Percentiles rank a stretch among this genome's conserved stretches.
phyloP scores from a whole-genome alignment of 2,888 invertebrate species.

The Netelia inedita region DNA sequence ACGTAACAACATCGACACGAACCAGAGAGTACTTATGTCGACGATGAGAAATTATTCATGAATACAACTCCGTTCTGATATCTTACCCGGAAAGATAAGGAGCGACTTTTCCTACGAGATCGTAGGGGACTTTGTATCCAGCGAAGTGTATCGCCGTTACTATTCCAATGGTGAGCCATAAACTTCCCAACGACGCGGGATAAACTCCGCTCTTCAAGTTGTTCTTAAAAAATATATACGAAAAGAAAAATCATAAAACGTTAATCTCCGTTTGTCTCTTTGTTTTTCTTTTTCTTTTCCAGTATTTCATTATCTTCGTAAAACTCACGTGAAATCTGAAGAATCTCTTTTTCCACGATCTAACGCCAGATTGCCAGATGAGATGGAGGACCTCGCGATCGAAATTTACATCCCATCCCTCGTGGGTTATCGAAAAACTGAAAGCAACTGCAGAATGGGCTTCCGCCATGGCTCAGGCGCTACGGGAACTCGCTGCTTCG shows the following conservation, averaged over 20 bases:
- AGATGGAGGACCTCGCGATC: constrained; percentile 98
- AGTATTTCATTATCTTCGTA: background rate
- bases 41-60: background rate
- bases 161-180: constrained; percentile 93
- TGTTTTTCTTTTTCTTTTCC: background rate
- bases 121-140: constrained; percentile 93
- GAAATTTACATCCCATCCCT: constrained; percentile 99
- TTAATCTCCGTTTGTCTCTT: background rate
- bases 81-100: constrained; percentile 91
- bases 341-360: constrained; percentile 98
- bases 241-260: background rate
- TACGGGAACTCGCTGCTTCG: constrained; percentile 46
- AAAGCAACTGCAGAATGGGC: constrained; percentile 99
- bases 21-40: background rate
- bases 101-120: constrained; percentile 91
- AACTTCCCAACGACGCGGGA: constrained; percentile 96
- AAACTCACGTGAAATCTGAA: constrained; percentile 94
- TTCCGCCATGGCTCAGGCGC: constrained; percentile 93
- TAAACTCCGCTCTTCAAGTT: constrained; percentile 98
- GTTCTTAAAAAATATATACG: constrained; percentile 89
- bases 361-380: constrained; percentile 97
- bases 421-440: constrained; percentile 98
- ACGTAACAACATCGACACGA: background rate
- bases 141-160: constrained; percentile 93
- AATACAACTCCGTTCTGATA: background rate